Conservation (phyloP, 64 coral and sea anemone genomes). For the Actinia tenebrosa region DNA sequence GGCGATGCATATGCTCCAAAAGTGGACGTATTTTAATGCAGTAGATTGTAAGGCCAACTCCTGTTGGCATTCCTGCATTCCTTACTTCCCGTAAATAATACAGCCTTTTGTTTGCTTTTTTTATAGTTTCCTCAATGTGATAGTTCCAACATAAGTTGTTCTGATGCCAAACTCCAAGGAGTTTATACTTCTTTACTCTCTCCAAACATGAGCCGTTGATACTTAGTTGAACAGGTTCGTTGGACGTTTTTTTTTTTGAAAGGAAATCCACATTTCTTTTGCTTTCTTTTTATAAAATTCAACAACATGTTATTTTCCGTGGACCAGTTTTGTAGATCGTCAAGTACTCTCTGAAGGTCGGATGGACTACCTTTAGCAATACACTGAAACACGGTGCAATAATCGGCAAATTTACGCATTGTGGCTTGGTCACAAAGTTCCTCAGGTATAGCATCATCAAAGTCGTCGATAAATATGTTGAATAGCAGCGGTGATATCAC, state of each 20-base stretch:
- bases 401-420: constrained; percentile 51
- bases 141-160: too few relatives aligned
- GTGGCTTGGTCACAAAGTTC: constrained; percentile 22
- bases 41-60: neutral
- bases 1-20: neutral
- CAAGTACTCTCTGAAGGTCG: constrained; percentile 29
- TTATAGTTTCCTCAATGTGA: too few relatives aligned
- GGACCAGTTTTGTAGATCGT: constrained; percentile 38
- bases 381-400: constrained; percentile 34
- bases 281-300: constrained; percentile 31
- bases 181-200: constrained; percentile 6
- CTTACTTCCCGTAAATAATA: too few relatives aligned
- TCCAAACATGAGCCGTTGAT: neutral
- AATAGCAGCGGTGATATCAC: constrained; percentile 45
- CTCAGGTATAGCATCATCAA: constrained; percentile 43
- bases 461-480: constrained; percentile 33
- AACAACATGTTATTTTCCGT: constrained; percentile 29
- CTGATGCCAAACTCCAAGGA: constrained; percentile 9
- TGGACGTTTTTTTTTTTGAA: neutral
- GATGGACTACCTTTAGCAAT: constrained; percentile 15
- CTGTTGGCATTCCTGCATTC: too few relatives aligned
- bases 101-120: too few relatives aligned
- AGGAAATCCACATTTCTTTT: constrained; percentile 20
- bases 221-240: neutral
- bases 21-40: neutral